These are phyloP conservation scores for Excalfactoria chinensis DNA, from an alignment of 2,113 vertebrate species.

Conservation along the genomic window DNA sequence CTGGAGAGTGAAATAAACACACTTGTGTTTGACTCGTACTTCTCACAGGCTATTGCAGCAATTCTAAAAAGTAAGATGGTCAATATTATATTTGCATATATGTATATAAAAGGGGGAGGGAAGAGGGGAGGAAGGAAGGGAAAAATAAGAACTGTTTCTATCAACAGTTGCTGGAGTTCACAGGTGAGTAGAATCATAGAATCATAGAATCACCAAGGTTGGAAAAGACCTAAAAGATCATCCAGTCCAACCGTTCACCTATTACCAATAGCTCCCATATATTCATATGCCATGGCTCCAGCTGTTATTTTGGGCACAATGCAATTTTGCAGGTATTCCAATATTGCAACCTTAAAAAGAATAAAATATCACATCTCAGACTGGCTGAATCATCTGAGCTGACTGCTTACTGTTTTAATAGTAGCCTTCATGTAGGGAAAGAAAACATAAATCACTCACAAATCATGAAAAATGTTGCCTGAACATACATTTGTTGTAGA, in stretches of 20 bases:
- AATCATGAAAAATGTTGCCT: neutral
- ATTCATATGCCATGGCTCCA: neutral
- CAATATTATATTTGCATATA: neutral
- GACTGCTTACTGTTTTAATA: neutral
- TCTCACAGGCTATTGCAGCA: neutral
- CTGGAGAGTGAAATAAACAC: neutral
- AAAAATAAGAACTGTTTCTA: too few relatives aligned
- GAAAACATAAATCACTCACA: neutral
- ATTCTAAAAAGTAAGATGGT: neutral
- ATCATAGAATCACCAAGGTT: too few relatives aligned
- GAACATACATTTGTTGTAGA: neutral
- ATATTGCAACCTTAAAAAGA: neutral
- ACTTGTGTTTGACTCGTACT: neutral
- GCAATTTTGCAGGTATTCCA: neutral
- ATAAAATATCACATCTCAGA: accelerated
- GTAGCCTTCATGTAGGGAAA: neutral
- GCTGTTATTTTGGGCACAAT: neutral
- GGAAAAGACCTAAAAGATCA: too few relatives aligned
- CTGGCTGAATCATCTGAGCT: neutral
- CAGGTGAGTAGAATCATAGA: too few relatives aligned
- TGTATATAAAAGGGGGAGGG: too few relatives aligned
- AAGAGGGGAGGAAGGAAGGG: too few relatives aligned
- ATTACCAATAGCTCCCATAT: too few relatives aligned
- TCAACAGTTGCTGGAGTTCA: too few relatives aligned
- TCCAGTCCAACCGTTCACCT: too few relatives aligned